Base-by-base conservation (phyloP, 2,113 vertebrate genomes). In the Pseudopodoces humilis region DNA sequence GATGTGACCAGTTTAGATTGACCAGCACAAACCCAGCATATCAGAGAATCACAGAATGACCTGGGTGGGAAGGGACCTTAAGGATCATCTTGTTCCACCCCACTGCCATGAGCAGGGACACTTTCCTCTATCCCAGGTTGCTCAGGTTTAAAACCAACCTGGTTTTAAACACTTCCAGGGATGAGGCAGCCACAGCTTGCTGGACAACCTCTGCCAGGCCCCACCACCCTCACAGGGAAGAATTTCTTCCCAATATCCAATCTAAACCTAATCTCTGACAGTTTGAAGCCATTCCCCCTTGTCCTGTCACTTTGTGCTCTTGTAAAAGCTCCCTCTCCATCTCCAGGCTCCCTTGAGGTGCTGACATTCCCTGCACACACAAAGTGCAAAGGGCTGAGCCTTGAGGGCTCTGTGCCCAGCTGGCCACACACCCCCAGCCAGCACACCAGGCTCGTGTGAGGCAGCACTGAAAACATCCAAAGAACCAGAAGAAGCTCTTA, bases 401-500 rank as follows among this genome's bases (percentile, higher is more conserved):
- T 25, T 1, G 39, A 35, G 64, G 33, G 56, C 77, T 55, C 76
- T 15, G 43, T 10, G 60, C 43, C 67, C 80, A 21, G 21, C 53
- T 5, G 18, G 35, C 69, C 41, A 9, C 2, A 11, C 72, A 31
- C 20, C 4, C 20, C 6, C 62, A 52, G 64, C 27, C 83, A 68
- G 60, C 81, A 46, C 49, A 13, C 14, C 58, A 55, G 39, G 15
- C 35, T 80, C 15, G 1, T 0, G 9, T 25, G 72, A 41, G 33
- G 63, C 70, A 77, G 27, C 4, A 46, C 20, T 23, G 5, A 50
- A 14, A 88, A n/a, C 47, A 20, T 22, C 2, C 3, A 0, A 10
- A 86, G 67, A 72, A 94, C 35, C 9, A 16, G 2, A 39, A 15
- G 2, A 12, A 75, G 71, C 2, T 97, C 99, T 99, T 98, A 99